Evolutionary conservation across 2,888 invertebrate species (phyloP).

Genomic region (Koerneria pararmatus): DNA sequence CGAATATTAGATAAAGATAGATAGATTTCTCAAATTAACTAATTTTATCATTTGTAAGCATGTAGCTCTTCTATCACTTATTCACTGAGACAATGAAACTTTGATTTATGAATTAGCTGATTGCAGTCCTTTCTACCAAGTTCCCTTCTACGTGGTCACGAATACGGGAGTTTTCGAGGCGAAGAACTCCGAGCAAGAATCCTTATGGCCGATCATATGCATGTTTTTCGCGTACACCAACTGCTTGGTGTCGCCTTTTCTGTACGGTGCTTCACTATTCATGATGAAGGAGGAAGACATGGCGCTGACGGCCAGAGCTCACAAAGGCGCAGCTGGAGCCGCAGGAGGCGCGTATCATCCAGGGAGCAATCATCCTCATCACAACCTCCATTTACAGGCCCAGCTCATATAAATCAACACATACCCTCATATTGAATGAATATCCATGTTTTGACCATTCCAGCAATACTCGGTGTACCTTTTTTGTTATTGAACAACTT

Average conservation of each 20-base stretch:
- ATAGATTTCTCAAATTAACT: too few species aligned
- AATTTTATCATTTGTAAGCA: too few species aligned
- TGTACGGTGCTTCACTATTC: constrained; percentile 56
- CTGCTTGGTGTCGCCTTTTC: constrained; percentile 44
- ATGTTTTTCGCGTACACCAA: constrained; percentile 48
- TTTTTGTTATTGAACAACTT: too few species aligned
- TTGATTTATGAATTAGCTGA: too few species aligned
- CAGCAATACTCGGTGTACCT: too few species aligned
- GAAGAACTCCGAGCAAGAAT: constrained; percentile 32
- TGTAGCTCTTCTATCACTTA: constrained; percentile 5
- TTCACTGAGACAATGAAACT: not conserved
- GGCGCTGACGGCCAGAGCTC: constrained; percentile 55
- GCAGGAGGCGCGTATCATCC: constrained; percentile 11
- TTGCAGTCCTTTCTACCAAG: constrained; percentile 54
- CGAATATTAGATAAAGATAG: too few species aligned
- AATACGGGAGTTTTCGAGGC: constrained; percentile 32
- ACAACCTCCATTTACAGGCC: constrained; percentile 38
- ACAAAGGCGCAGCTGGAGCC: constrained; percentile 31
- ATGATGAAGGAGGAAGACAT: constrained; percentile 60
- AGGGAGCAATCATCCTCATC: constrained; percentile 21
- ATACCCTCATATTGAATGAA: too few species aligned
- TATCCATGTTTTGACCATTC: too few species aligned
- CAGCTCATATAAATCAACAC: constrained; percentile 37
- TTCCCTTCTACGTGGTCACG: constrained; percentile 54
- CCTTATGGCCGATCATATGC: constrained; percentile 43